Evolutionary conservation across 2,888 invertebrate species (phyloP).

Genomic region (Germaria angustata): DNA sequence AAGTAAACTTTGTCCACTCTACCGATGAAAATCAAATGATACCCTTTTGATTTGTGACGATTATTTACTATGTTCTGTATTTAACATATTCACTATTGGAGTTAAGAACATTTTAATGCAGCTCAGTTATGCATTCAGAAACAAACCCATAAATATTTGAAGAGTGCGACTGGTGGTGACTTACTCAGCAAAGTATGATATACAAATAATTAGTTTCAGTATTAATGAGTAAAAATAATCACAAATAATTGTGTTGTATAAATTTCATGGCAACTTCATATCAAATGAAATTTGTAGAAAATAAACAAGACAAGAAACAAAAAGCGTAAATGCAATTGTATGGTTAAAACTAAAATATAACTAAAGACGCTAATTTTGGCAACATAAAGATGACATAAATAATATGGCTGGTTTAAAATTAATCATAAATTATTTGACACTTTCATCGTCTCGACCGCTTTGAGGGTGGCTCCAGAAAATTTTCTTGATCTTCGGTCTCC

Average conservation of each 20-base stretch:
- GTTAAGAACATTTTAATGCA: no score
- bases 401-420: conserved; percentile 20
- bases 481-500: conserved; percentile 75
- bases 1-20: no score
- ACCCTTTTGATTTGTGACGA: no score
- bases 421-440: background rate
- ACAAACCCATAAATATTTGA: background rate
- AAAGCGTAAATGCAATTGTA: conserved; percentile 22
- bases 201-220: background rate
- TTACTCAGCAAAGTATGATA: background rate
- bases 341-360: conserved; percentile 20
- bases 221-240: background rate
- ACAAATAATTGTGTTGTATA: background rate
- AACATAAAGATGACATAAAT: conserved; percentile 25
- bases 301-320: conserved; percentile 25
- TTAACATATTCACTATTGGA: no score
- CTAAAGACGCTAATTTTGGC: conserved; percentile 55
- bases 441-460: conserved; percentile 72
- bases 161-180: background rate
- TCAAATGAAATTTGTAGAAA: conserved; percentile 48
- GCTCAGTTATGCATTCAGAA: no score
- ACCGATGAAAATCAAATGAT: no score
- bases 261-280: conserved; percentile 47
- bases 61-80: no score
- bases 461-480: conserved; percentile 77